Conservation (phyloP, 1,140 invertebrate genomes). For the Cyclargus thomasi region DNA sequence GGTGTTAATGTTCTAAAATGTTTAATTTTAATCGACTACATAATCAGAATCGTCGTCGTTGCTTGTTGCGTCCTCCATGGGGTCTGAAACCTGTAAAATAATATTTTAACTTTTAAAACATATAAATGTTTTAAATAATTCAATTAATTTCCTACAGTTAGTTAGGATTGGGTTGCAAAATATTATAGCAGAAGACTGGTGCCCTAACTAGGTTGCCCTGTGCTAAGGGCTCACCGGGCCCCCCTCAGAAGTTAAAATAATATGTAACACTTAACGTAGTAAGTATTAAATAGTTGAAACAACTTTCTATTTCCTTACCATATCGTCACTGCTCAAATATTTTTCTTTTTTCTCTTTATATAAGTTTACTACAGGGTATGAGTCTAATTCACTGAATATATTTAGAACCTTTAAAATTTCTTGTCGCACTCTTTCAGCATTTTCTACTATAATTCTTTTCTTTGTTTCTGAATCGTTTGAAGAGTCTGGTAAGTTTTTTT, state of each 20-base stretch:
- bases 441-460: neutral
- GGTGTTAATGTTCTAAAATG: neutral
- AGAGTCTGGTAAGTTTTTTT: neutral
- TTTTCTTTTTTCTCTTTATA: slow-evolving; percentile 1
- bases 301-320: slow-evolving; percentile 20
- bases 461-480: neutral
- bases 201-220: too few relatives aligned
- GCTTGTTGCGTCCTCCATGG: neutral
- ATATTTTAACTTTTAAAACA: neutral
- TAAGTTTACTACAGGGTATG: neutral
- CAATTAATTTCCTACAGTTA: too few relatives aligned
- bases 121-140: too few relatives aligned
- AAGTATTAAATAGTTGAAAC: too few relatives aligned
- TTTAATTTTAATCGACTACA: neutral
- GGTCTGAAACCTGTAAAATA: neutral
- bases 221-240: too few relatives aligned
- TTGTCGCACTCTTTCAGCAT: neutral
- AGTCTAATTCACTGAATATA: neutral
- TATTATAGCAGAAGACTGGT: too few relatives aligned
- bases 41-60: neutral
- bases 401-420: neutral
- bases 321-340: neutral
- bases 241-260: too few relatives aligned
- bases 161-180: too few relatives aligned
- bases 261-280: too few relatives aligned